phyloP scores from a whole-genome alignment of 2,797 vertebrate species.

The Hyperoplus immaculatus region DNA sequence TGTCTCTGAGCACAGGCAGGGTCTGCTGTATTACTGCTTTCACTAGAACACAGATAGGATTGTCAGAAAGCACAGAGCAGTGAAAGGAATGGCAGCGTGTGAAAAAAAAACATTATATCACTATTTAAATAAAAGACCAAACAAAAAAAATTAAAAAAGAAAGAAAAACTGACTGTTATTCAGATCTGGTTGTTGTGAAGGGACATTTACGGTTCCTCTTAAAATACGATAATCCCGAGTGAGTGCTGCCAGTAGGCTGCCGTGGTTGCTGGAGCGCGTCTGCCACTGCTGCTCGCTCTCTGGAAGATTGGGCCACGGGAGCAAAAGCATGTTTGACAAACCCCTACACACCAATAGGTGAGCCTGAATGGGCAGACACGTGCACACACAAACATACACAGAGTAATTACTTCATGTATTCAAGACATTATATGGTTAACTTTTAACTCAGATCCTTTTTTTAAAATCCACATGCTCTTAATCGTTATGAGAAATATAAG shows the following conservation, averaged over 20 bases:
- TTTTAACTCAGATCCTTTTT: background rate
- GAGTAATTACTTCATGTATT: background rate
- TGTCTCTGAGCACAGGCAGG: constrained; percentile 92
- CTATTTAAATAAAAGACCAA: background rate
- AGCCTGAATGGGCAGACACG: constrained; percentile 82
- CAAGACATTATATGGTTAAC: background rate
- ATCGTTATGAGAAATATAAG: background rate
- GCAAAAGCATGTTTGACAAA: constrained; percentile 94
- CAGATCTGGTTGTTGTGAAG: constrained; percentile 69
- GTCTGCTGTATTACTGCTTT: constrained; percentile 95
- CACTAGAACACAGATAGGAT: constrained; percentile 77
- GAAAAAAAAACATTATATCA: background rate
- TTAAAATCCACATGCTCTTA: background rate
- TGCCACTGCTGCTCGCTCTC: constrained; percentile 97
- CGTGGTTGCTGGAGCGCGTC: constrained; percentile 92
- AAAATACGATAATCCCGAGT: constrained; percentile 92
- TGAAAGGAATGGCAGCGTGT: background rate
- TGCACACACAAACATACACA: constrained; percentile 14
- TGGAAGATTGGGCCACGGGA: constrained; percentile 95
- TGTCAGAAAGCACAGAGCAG: background rate
- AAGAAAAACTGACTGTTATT: constrained; percentile 67
- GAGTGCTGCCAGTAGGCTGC: constrained; percentile 91
- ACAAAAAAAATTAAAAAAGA: background rate
- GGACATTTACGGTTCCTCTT: constrained; percentile 85
- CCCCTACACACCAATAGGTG: constrained; percentile 95